Percentiles rank a stretch among this genome's conserved stretches.
These are phyloP conservation scores for Mugil cephalus DNA, from an alignment of 2,113 vertebrate species.

Conservation along the genomic window DNA sequence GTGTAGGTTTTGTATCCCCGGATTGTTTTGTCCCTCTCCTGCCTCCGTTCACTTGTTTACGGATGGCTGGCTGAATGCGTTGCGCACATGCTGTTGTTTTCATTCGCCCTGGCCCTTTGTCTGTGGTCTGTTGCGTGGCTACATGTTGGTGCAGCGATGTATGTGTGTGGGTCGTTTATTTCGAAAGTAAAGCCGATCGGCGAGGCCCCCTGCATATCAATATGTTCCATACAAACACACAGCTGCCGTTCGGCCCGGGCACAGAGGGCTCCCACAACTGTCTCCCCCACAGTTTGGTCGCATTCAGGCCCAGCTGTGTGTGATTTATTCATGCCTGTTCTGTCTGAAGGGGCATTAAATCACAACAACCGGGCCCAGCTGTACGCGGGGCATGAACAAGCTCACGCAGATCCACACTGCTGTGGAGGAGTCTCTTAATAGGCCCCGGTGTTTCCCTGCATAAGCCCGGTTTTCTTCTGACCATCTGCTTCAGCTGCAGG, in stretches of 20 bases:
- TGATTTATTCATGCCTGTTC: constrained; percentile 43
- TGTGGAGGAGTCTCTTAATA: constrained; percentile 17
- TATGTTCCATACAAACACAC: constrained; percentile 30
- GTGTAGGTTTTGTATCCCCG: background rate
- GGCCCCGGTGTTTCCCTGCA: constrained; percentile 16
- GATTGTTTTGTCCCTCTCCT: background rate
- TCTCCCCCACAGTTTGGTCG: constrained; percentile 11
- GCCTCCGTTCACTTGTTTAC: constrained; percentile 4
- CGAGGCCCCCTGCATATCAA: constrained; percentile 29
- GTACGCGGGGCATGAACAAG: background rate
- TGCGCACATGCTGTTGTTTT: constrained; percentile 62
- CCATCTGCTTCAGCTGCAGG: constrained; percentile 40
- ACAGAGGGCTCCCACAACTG: background rate
- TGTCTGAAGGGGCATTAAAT: constrained; percentile 6
- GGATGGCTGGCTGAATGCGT: constrained; percentile 7
- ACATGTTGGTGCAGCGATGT: constrained; percentile 8
- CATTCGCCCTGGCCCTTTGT: constrained; percentile 34
- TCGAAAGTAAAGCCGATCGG: constrained; percentile 39
- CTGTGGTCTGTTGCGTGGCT: background rate
- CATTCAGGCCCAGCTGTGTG: constrained; percentile 18
- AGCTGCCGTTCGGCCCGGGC: background rate
- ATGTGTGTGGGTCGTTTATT: constrained; percentile 15
- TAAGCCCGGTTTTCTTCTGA: constrained; percentile 3
- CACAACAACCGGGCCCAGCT: background rate
- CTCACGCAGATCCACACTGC: background rate